Conservation (phyloP, 2,888 invertebrate species). For the Spodoptera exigua region DNA sequence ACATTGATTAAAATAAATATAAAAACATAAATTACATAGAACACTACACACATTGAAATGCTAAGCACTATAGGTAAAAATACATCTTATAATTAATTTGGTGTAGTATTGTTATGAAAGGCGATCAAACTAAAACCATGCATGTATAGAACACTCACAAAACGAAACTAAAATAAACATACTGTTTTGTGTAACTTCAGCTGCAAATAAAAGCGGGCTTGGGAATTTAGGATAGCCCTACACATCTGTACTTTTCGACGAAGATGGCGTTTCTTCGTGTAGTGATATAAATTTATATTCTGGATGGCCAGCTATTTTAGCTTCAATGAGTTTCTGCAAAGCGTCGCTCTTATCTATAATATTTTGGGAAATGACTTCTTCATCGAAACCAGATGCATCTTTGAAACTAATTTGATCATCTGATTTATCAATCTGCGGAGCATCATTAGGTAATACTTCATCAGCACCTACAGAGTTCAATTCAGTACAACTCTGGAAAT, state of each 20-base stretch:
- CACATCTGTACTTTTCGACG: conserved; percentile 86
- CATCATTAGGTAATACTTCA: conserved; percentile 34
- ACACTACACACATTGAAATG: conserved; percentile 35
- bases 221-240: conserved; percentile 68
- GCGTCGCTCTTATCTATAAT: conserved; percentile 82
- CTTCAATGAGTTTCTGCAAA: conserved; percentile 81
- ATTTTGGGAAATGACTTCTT: conserved; percentile 71
- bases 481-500: conserved; percentile 74
- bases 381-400: conserved; percentile 69
- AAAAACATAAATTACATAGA: conserved; percentile 32
- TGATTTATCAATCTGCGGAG: conserved; percentile 50
- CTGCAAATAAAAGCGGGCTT: conserved; percentile 64
- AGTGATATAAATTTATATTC: conserved; percentile 82
- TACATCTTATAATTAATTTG: conserved; percentile 8
- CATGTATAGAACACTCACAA: conserved; percentile 63
- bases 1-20: conserved; percentile 37
- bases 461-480: conserved; percentile 52
- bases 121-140: conserved; percentile 48
- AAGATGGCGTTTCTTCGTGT: conserved; percentile 74
- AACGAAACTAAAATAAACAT: conserved; percentile 79
- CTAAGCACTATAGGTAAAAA: conserved; percentile 39
- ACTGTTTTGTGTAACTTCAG: conserved; percentile 74
- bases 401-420: conserved; percentile 65
- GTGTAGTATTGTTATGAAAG: conserved; percentile 8
- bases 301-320: conserved; percentile 82